Conservation (phyloP, 2,888 invertebrate genomes). For the Timandra comae region DNA sequence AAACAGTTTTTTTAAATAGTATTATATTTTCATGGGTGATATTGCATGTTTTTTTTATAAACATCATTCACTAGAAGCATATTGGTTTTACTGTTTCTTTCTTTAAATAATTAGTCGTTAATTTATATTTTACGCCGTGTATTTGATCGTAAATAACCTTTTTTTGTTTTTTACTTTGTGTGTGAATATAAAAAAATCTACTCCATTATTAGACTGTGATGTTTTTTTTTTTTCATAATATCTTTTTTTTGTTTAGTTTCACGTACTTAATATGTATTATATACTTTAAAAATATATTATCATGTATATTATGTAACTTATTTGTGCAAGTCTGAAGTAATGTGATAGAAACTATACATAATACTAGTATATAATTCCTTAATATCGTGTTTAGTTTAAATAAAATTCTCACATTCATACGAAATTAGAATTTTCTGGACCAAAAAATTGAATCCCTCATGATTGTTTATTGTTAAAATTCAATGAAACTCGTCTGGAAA, state of each 20-base stretch:
- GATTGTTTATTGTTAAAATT: too few relatives aligned
- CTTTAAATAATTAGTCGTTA: too few relatives aligned
- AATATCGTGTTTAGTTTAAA: conserved; percentile 8
- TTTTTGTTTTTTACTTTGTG: background rate
- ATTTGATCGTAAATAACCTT: too few relatives aligned
- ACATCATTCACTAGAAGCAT: too few relatives aligned
- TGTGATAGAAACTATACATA: conserved; percentile 53
- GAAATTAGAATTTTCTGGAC: too few relatives aligned
- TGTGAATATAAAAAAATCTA: background rate
- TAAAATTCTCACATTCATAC: background rate
- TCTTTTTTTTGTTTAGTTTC: conserved; percentile 13
- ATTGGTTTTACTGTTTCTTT: too few relatives aligned
- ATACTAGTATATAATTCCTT: conserved; percentile 32
- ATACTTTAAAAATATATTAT: conserved; percentile 15
- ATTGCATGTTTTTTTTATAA: too few relatives aligned
- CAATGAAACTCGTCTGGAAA: too few relatives aligned
- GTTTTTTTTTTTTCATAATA: conserved; percentile 10
- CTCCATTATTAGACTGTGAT: conserved; percentile 17
- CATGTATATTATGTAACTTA: conserved; percentile 21
- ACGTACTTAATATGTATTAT: conserved; percentile 12
- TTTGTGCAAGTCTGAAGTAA: conserved; percentile 24
- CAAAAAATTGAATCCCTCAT: too few relatives aligned
- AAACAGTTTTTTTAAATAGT: too few relatives aligned
- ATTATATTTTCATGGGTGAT: too few relatives aligned
- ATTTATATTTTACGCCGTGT: too few relatives aligned